Evolutionary conservation across 2,113 vertebrate species (phyloP).

Genomic region (Turnix velox): DNA sequence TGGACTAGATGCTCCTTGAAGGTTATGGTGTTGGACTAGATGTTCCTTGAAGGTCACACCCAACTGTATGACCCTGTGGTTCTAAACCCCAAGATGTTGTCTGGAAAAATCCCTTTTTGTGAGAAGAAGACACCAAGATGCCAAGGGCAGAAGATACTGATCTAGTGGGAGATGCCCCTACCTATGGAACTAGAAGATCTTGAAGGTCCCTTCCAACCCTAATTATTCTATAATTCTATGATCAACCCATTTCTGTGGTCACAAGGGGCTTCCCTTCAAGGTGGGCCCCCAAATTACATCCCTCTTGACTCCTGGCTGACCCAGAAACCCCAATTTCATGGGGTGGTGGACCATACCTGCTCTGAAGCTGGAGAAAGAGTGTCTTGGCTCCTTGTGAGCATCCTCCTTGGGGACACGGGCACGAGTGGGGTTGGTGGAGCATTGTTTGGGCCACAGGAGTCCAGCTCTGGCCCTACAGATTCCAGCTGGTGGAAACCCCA

Average conservation of each 20-base stretch:
- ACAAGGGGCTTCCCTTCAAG: background rate
- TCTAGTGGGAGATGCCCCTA: no score
- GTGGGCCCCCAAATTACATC: background rate
- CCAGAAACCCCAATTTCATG: accelerated
- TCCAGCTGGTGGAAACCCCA: constrained; percentile 93
- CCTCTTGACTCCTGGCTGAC: accelerated
- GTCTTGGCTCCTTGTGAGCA: constrained; percentile 91
- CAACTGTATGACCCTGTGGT: no score
- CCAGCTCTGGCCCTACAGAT: constrained; percentile 56
- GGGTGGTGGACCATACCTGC: constrained; percentile 66
- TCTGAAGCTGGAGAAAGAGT: constrained; percentile 47
- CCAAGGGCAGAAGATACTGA: no score
- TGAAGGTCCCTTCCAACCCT: no score
- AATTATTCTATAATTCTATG: no score
- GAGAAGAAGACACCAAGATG: background rate
- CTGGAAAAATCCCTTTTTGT: background rate
- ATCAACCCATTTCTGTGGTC: no score
- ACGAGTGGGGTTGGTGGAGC: background rate
- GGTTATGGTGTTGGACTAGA: no score
- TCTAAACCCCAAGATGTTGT: background rate
- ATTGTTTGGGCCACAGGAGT: constrained; percentile 15
- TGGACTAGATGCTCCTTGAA: no score
- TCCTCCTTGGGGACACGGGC: constrained; percentile 79
- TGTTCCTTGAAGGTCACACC: no score
- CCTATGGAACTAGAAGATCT: no score